A percentile compares a stretch with the other conserved stretches of the same genome.
Conservation (phyloP, 1,140 invertebrate species). For the Drosophila mojavensis region DNA sequence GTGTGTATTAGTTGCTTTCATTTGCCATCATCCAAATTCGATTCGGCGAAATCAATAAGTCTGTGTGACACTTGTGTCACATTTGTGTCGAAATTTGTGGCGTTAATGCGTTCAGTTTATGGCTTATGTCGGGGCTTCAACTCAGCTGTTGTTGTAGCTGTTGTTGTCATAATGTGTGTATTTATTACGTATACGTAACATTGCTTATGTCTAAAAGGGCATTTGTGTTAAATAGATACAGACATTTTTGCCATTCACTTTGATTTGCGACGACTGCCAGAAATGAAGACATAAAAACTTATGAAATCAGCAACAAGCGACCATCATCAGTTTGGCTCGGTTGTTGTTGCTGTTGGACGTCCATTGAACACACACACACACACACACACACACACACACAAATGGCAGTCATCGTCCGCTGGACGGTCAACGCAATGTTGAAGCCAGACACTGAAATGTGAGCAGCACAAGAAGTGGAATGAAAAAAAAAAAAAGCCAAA, state of each 20-base stretch:
- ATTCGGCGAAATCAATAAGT: conserved; percentile 64
- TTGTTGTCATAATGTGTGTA: conserved; percentile 57
- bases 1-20: conserved; percentile 21
- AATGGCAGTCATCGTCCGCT: background rate
- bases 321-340: conserved; percentile 44
- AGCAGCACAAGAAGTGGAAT: background rate
- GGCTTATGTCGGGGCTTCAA: conserved; percentile 47
- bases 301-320: conserved; percentile 46
- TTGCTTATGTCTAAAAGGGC: conserved; percentile 45
- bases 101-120: conserved; percentile 71
- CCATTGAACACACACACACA: background rate
- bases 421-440: background rate
- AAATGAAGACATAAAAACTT: conserved; percentile 75
- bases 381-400: background rate
- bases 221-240: conserved; percentile 49
- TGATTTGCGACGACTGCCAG: conserved; percentile 50
- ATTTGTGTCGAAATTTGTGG: conserved; percentile 74
- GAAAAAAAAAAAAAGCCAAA: no score
- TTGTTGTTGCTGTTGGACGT: conserved; percentile 1
- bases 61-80: conserved; percentile 76
- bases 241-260: conserved; percentile 44
- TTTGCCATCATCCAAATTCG: conserved; percentile 18
- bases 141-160: conserved; percentile 17
- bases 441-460: background rate
- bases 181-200: conserved; percentile 64